phyloP scores from a whole-genome alignment of 2,797 vertebrate species.

The Tangara arthus region DNA sequence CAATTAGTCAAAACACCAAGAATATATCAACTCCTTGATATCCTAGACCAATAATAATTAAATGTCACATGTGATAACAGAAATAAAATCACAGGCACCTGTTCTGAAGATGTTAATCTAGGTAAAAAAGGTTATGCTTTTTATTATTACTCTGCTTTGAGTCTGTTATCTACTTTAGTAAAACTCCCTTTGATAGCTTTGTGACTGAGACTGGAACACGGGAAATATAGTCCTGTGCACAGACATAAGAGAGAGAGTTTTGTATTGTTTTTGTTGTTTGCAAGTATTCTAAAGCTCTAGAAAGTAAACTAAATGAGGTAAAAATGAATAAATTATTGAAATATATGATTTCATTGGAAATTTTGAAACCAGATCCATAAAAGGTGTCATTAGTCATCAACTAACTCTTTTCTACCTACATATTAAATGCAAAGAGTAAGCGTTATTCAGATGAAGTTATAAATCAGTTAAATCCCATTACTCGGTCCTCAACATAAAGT shows the following conservation, averaged over 20 bases:
- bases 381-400: background rate
- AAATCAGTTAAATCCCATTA: background rate
- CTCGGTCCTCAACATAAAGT: background rate
- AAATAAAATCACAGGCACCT: background rate
- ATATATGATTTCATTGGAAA: background rate
- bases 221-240: background rate
- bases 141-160: background rate
- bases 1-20: background rate
- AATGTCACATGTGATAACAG: background rate
- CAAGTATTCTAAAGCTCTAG: background rate
- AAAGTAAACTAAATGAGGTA: background rate
- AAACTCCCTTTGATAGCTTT: background rate
- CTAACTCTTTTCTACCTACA: background rate
- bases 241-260: background rate
- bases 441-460: background rate
- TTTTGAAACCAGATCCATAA: background rate
- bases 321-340: background rate
- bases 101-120: background rate
- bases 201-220: background rate
- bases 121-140: background rate
- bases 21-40: background rate
- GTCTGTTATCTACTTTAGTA: background rate
- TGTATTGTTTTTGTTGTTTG: background rate
- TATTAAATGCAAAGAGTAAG: background rate
- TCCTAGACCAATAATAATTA: background rate